A percentile compares a stretch with the other conserved stretches of the same genome.
phyloP scores from a whole-genome alignment of 1,140 invertebrate genomes.

The Caenorhabditis briggsae region DNA sequence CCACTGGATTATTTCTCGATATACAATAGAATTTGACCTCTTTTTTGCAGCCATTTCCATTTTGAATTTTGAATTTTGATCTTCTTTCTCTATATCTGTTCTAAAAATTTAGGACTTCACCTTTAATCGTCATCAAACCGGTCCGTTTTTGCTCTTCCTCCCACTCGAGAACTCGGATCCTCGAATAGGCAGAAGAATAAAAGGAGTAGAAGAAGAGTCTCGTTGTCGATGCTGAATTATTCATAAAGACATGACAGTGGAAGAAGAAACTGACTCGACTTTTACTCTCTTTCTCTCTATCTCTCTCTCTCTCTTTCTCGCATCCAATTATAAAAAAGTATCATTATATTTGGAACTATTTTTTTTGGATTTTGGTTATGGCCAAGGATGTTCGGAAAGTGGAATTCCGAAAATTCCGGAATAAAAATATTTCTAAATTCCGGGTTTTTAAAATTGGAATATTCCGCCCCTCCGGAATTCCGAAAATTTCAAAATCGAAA shows the following conservation, averaged over 20 bases:
- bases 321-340: slow-evolving; percentile 6
- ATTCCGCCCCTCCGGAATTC: too few species aligned
- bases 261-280: slow-evolving; percentile 34
- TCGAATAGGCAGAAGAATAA: background rate
- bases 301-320: background rate
- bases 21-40: background rate
- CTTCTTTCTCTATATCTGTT: too few species aligned
- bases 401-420: too few species aligned
- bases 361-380: too few species aligned
- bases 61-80: background rate
- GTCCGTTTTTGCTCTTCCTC: background rate
- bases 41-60: background rate
- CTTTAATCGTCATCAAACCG: slow-evolving; percentile 14
- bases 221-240: slow-evolving; percentile 46
- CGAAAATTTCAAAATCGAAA: too few species aligned
- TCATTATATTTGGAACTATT: background rate
- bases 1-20: background rate
- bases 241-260: slow-evolving; percentile 54
- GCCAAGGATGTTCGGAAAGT: background rate
- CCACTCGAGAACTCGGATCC: slow-evolving; percentile 28
- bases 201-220: slow-evolving; percentile 11
- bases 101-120: too few species aligned
- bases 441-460: too few species aligned
- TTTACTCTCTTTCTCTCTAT: slow-evolving; percentile 26
- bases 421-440: too few species aligned